A percentile compares a stretch with the other conserved stretches of the same genome.
phyloP scores from a whole-genome alignment of 2,888 invertebrate species.

The Hemaris fuciformis region DNA sequence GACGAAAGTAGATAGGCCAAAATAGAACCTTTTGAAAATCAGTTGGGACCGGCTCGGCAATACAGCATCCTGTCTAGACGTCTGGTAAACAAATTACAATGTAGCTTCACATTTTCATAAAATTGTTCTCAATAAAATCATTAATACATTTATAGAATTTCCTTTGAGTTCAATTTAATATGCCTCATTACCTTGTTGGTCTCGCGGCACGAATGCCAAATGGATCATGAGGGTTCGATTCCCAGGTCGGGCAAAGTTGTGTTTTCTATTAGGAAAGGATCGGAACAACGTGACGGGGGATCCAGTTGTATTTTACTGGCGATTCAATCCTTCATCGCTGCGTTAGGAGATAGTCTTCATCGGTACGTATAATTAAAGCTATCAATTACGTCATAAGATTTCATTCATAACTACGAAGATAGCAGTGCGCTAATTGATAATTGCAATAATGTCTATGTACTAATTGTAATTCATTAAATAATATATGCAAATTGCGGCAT shows the following conservation, averaged over 20 bases:
- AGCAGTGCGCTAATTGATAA: neutral
- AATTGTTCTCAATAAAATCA: neutral
- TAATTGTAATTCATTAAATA: neutral
- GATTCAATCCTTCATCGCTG: too few relatives aligned
- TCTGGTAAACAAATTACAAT: neutral
- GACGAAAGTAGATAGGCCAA: neutral
- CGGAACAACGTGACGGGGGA: too few relatives aligned
- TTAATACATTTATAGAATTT: neutral
- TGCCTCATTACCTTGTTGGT: too few relatives aligned
- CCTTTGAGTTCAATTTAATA: too few relatives aligned
- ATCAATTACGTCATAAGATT: neutral
- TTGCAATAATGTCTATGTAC: neutral
- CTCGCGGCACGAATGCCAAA: too few relatives aligned
- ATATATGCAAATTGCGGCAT: neutral
- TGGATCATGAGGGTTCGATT: too few relatives aligned
- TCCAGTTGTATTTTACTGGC: too few relatives aligned
- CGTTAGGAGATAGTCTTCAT: too few relatives aligned
- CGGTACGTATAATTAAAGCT: too few relatives aligned
- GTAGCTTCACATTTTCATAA: neutral
- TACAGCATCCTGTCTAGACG: slow-evolving; percentile 6
- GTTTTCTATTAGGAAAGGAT: too few relatives aligned
- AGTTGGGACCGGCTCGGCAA: neutral
- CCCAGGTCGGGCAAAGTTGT: too few relatives aligned
- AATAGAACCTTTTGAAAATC: neutral
- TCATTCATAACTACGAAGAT: neutral